phyloP scores from a whole-genome alignment of 2,888 invertebrate genomes.

The Cephus pygmeus region DNA sequence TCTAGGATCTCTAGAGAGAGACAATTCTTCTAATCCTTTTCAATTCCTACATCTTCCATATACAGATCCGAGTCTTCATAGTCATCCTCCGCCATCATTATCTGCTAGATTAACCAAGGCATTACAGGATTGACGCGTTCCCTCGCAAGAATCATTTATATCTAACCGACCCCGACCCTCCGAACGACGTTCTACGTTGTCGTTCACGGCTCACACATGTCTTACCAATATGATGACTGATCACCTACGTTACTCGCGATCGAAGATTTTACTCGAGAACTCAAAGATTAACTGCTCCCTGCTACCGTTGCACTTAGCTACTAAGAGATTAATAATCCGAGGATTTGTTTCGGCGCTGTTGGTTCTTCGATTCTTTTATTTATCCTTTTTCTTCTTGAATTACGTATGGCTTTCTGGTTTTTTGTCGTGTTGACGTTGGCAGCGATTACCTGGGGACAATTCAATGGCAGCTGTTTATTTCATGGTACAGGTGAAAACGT shows the following conservation, averaged over 20 bases:
- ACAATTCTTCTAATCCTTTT: background rate
- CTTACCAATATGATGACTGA: conserved; percentile 11
- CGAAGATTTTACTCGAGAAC: background rate
- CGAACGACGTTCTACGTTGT: conserved; percentile 3
- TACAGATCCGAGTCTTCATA: conserved; percentile 8
- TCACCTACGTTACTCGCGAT: background rate
- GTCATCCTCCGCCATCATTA: conserved; percentile 5
- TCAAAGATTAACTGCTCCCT: background rate
- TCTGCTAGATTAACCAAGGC: conserved; percentile 20
- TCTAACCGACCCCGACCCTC: background rate
- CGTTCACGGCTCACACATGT: conserved; percentile 5
- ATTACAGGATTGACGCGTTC: conserved; percentile 21
- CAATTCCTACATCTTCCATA: background rate
- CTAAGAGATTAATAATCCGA: background rate
- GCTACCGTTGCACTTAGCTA: background rate
- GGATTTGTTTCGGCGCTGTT: background rate
- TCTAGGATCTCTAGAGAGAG: background rate
- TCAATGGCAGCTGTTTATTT: no score
- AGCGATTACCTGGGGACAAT: no score
- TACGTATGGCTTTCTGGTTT: background rate
- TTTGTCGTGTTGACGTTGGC: background rate
- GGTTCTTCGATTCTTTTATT: background rate
- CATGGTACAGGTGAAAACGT: no score
- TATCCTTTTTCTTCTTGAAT: background rate
- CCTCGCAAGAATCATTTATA: conserved; percentile 8